These are phyloP conservation scores for Cherax quadricarinatus DNA, from an alignment of 1,140 invertebrate species.

Conservation along the genomic window DNA sequence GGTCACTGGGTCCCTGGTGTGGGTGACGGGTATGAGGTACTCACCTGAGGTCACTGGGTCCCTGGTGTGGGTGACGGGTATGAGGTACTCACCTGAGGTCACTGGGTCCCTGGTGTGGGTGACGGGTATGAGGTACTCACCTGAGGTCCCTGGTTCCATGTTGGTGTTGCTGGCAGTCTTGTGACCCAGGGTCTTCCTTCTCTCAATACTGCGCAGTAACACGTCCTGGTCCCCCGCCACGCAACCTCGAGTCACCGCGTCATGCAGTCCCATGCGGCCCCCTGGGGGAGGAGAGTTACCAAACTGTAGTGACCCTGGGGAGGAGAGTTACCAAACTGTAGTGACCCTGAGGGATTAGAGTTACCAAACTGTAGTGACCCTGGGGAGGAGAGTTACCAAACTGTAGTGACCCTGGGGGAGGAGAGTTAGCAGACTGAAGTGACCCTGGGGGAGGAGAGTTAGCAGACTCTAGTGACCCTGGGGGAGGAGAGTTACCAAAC, in stretches of 20 bases:
- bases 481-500: not conserved
- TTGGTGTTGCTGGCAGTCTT: not conserved
- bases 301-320: not conserved
- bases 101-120: slow-evolving; percentile 34
- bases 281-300: not conserved
- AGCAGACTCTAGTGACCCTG: not conserved
- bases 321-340: not conserved
- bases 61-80: not conserved
- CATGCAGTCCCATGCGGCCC: slow-evolving; percentile 62
- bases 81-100: not conserved
- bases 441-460: no score
- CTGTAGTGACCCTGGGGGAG: not conserved
- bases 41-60: slow-evolving; percentile 14
- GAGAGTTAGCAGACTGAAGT: not conserved
- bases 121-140: not conserved
- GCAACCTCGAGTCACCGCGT: slow-evolving; percentile 55
- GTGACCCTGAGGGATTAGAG: not conserved
- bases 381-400: no score
- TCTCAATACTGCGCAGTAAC: slow-evolving; percentile 47
- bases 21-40: not conserved
- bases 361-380: not conserved
- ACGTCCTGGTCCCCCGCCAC: slow-evolving; percentile 55
- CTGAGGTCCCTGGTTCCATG: slow-evolving; percentile 28
- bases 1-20: no score
- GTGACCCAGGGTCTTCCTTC: slow-evolving; percentile 50